These are phyloP conservation scores for Azemiops feae DNA, from an alignment of 2,113 vertebrate species.

Conservation along the genomic window DNA sequence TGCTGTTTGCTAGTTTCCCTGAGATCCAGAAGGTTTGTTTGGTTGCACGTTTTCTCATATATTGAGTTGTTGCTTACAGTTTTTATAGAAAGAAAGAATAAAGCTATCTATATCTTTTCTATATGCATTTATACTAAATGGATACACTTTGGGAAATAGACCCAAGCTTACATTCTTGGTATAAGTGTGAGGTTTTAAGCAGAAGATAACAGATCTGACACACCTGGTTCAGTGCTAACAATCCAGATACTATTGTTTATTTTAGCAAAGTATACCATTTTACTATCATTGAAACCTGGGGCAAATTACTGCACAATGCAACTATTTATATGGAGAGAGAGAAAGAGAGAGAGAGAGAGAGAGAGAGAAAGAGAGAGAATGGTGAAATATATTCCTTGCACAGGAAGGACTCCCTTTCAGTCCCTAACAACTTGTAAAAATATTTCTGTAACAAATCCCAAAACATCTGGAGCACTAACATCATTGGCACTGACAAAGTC, in stretches of 20 bases:
- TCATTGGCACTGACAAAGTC: too few species aligned
- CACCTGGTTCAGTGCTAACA: background rate
- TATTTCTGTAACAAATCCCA: background rate
- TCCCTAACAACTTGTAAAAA: background rate
- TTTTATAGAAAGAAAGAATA: background rate
- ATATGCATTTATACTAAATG: background rate
- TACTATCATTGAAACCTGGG: background rate
- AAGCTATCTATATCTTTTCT: background rate
- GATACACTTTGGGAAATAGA: background rate
- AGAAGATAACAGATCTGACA: background rate
- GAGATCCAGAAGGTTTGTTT: background rate
- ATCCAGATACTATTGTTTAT: background rate
- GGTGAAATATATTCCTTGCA: background rate
- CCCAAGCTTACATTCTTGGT: background rate
- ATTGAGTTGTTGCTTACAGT: background rate
- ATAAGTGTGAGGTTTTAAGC: background rate
- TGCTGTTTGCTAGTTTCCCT: background rate
- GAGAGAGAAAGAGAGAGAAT: background rate
- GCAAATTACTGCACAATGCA: background rate
- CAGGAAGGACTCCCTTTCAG: background rate
- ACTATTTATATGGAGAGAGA: background rate
- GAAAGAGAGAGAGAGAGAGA: too few species aligned
- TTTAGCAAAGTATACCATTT: background rate
- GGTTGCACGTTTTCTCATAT: background rate
- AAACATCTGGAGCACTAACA: too few species aligned